These are phyloP conservation scores for Zaprionus lineosus DNA, from an alignment of 2,888 invertebrate genomes.

Conservation along the genomic window DNA sequence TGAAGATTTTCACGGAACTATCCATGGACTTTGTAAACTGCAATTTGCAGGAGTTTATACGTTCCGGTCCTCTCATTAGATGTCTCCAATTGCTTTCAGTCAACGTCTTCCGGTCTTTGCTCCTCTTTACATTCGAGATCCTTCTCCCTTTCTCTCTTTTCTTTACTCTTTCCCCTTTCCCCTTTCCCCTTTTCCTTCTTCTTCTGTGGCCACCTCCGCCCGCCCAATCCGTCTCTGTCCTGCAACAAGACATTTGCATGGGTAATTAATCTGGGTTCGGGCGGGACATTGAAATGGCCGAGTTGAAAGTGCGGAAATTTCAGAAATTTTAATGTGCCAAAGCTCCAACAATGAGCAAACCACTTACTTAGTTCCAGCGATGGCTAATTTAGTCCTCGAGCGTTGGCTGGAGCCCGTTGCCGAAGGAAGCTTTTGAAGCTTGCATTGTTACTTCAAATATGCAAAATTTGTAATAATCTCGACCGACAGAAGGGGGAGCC, in stretches of 20 bases:
- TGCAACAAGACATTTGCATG: slow-evolving; percentile 60
- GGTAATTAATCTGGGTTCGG: slow-evolving; percentile 67
- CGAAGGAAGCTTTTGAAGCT: slow-evolving; percentile 42
- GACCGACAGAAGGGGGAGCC: slow-evolving; percentile 2
- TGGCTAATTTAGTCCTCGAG: slow-evolving; percentile 62
- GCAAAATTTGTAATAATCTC: slow-evolving; percentile 74
- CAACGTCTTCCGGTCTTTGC: not conserved
- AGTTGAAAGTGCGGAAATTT: slow-evolving; percentile 55
- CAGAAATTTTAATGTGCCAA: slow-evolving; percentile 65
- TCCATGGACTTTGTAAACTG: too few species aligned
- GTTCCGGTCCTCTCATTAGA: not conserved
- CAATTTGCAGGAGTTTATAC: not conserved
- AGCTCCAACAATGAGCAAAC: slow-evolving; percentile 68
- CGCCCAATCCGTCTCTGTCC: too few species aligned
- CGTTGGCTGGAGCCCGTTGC: slow-evolving; percentile 1
- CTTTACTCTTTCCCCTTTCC: not conserved
- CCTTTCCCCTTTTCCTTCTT: not conserved
- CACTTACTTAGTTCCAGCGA: slow-evolving; percentile 73
- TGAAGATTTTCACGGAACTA: too few species aligned
- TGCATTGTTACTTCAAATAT: slow-evolving; percentile 61
- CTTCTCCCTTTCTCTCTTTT: not conserved
- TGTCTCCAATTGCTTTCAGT: not conserved
- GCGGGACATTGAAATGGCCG: slow-evolving; percentile 20
- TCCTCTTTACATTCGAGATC: not conserved
- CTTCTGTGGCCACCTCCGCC: not conserved